These are phyloP conservation scores for Diabrotica undecimpunctata DNA, from an alignment of 1,140 invertebrate species.

Conservation along the genomic window DNA sequence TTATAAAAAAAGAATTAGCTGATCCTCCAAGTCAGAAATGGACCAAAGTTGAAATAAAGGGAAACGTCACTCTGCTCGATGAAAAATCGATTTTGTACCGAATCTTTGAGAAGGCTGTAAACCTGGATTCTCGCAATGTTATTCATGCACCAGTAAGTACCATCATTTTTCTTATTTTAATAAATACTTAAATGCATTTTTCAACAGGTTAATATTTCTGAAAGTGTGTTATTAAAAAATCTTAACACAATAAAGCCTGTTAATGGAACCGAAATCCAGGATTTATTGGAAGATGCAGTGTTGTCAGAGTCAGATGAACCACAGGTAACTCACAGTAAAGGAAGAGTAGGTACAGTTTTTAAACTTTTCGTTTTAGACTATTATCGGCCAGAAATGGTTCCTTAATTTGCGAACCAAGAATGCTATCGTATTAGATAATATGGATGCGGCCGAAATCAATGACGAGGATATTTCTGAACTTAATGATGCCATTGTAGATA, in stretches of 20 bases:
- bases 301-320: conserved; percentile 29
- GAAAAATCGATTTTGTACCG: conserved; percentile 20
- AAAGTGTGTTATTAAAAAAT: conserved; percentile 27
- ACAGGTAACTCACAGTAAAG: conserved; percentile 26
- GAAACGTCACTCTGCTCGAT: conserved; percentile 32
- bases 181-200: no score
- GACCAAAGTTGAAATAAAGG: conserved; percentile 24
- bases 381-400: conserved; percentile 28
- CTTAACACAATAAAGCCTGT: conserved; percentile 28
- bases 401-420: conserved; percentile 4
- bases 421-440: conserved; percentile 26
- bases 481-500: conserved; percentile 29
- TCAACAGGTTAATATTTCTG: conserved; percentile 26
- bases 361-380: conserved; percentile 17
- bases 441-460: conserved; percentile 34
- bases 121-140: conserved; percentile 21
- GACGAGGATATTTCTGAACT: conserved; percentile 28
- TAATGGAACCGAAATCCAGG: conserved; percentile 35
- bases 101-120: conserved; percentile 36
- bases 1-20: conserved; percentile 26
- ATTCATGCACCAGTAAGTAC: conserved; percentile 29
- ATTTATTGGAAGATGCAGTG: conserved; percentile 38
- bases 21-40: conserved; percentile 30
- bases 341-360: no score
- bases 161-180: neutral